Evolutionary conservation across 2,113 vertebrate genomes (phyloP), one percentile per base, ranked within the genome.

Genomic region (Plotosus lineatus): DNA sequence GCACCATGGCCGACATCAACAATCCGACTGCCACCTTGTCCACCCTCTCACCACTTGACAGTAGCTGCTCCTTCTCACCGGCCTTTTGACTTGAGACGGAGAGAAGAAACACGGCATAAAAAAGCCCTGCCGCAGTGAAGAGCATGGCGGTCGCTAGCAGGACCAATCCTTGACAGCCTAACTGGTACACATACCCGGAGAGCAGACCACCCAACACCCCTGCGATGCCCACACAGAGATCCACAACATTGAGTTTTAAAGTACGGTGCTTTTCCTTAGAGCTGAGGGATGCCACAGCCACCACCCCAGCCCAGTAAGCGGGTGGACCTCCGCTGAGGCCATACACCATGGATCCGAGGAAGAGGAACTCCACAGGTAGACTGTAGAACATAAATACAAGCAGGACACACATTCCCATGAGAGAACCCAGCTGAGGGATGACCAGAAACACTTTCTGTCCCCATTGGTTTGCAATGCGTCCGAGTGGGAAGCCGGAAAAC

Each of bases 251-350:
- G 44, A 90, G 75, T 77, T 87, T 87, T 50, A 90, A 79, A 11
- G 87, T 90, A 46, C 89, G 87, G 42, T 36, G 82, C 48, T 61
- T 78, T 48, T 51, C n/a, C 17, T 51, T 74, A 0, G 87, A 89
- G 71, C 76, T 80, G 63, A 89, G 78, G 0, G 89, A 80, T 0
- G 87, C 84, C 77, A 87, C 36, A 10, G 89, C 80, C 11, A 81
- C 82, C 63, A 90, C 84, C 0, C 86, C 86, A 3, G 86, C 87
- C 89, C 89, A 90, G 69, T 83, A 90, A 33, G 83, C 85, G 2
- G 89, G 83, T 17, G 84, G 68, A 0, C 87, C 89, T 23, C 89
- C 89, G 4, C 81, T 76, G 21, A 90, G 80, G 19, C 89, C 89
- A 53, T 88, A 81, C 14, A 89, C 61, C 23, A 81, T 63, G 3